Base-by-base conservation (phyloP, 2,888 invertebrate species). In the Cephonodes hylas region DNA sequence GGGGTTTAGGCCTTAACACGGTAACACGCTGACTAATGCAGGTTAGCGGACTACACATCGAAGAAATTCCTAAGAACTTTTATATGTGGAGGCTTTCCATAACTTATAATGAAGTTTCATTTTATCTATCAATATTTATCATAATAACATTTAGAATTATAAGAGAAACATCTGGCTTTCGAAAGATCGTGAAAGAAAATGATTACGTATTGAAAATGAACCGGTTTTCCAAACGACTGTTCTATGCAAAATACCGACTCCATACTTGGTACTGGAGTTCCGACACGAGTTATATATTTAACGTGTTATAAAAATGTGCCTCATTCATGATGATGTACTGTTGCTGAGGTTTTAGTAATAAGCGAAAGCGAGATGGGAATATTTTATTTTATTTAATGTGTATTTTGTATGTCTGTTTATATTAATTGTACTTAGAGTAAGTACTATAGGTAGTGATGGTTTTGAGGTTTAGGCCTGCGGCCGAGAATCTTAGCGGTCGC, bases 261-360 rank as follows among this genome's bases (percentile, higher is more conserved):
- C 58, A 58, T 42, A 58, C 42, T 13, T 42, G 58, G 58, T 20
- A 44, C 44, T 27, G 18, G 58, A 42, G 25, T 25, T 48, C 23
- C 42, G 42, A 18, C 15, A 8, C 13, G 27, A 48, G n/a, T 18
- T 27, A 44, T 42, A 44, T 53, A 53, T 53, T 59, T 59, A 15
- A 42, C 42, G 44, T 27, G 27, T 57, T 20, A 20, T 38, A 59
- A 59, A 58, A 42, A 18, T 18, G 18, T 18, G 8, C 6, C 10
- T 10, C 15, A 18, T 27, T 71, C 66, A 65, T 66, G 68, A 65
- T 69, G 63, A 74, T 66, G 61, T 64, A 63, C 66, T 68, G 48
- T 64, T n/a, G 27, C 5, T 23, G 31, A 3, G 15, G 58, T 2
- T 59, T 4, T 31, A n/a, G 58, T 68, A 7, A 65, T 44, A 53